Percentiles rank a stretch among this genome's conserved stretches.
These are phyloP conservation scores for Iselma pallidipennis DNA, from an alignment of 2,888 invertebrate species.

Conservation along the genomic window DNA sequence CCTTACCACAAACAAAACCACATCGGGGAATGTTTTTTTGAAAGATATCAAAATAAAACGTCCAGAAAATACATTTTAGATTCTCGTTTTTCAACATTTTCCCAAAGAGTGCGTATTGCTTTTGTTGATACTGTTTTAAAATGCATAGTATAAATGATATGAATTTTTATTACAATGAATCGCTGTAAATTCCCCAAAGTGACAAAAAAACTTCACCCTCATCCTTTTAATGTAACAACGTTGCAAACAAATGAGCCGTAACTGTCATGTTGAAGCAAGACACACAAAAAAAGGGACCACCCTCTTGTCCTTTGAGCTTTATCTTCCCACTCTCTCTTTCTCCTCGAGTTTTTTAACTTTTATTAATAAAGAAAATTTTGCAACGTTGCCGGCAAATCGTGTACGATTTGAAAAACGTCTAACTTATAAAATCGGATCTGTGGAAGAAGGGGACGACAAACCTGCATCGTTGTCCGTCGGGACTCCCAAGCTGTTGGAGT, in stretches of 20 bases:
- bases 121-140: background rate
- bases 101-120: background rate
- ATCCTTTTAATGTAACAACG: background rate
- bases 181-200: conserved; percentile 1
- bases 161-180: conserved; percentile 13
- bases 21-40: too few species aligned
- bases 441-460: conserved; percentile 43
- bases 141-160: background rate
- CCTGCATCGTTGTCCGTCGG: conserved; percentile 65
- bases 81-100: background rate
- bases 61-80: background rate
- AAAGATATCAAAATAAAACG: too few species aligned
- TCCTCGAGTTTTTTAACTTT: background rate
- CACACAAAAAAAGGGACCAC: background rate
- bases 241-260: background rate
- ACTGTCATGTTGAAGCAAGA: background rate
- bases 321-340: background rate
- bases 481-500: conserved; percentile 66
- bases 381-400: background rate
- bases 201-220: background rate
- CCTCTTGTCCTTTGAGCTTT: background rate
- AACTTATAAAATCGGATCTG: background rate
- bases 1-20: background rate
- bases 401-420: background rate
- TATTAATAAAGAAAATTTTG: background rate